Percentiles rank a stretch among this genome's conserved stretches.
Evolutionary conservation across 2,888 invertebrate genomes (phyloP).

Genomic region (Catocala sponsa): DNA sequence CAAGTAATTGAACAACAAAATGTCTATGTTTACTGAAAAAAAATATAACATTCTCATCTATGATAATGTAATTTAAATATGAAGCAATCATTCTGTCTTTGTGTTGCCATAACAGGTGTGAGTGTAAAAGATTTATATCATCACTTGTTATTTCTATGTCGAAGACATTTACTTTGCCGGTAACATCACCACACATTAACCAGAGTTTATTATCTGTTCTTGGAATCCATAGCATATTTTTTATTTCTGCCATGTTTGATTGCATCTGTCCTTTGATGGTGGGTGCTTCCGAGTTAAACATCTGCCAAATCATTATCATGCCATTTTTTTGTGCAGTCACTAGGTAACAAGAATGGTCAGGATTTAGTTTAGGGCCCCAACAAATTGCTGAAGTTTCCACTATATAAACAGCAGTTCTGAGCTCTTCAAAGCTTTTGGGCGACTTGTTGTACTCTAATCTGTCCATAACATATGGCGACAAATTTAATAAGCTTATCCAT

Average conservation of each 20-base stretch:
- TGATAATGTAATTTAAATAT: constrained; percentile 52
- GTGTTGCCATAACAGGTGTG: constrained; percentile 63
- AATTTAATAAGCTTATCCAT: constrained; percentile 62
- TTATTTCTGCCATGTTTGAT: constrained; percentile 59
- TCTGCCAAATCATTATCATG: constrained; percentile 67
- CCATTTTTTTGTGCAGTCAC: constrained; percentile 76
- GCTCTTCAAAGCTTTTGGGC: constrained; percentile 52
- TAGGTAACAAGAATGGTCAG: constrained; percentile 65
- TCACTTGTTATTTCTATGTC: constrained; percentile 56
- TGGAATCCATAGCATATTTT: constrained; percentile 65
- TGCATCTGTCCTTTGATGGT: constrained; percentile 50
- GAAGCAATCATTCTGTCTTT: constrained; percentile 72
- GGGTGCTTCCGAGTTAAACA: constrained; percentile 47
- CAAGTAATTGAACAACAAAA: constrained; percentile 65
- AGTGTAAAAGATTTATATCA: constrained; percentile 46
- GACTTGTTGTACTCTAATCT: constrained; percentile 37
- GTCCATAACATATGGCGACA: constrained; percentile 60
- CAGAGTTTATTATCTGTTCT: constrained; percentile 50
- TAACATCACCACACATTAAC: constrained; percentile 62
- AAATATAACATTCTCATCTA: constrained; percentile 61
- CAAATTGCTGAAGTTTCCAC: constrained; percentile 68
- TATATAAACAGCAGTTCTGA: constrained; percentile 61
- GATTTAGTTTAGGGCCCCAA: constrained; percentile 64
- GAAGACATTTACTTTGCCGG: constrained; percentile 64
- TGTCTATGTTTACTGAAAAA: constrained; percentile 76